Percentiles rank a stretch among this genome's conserved stretches.
These are phyloP conservation scores for Trichomycterus rosablanca DNA, from an alignment of 2,113 vertebrate species.

Conservation along the genomic window DNA sequence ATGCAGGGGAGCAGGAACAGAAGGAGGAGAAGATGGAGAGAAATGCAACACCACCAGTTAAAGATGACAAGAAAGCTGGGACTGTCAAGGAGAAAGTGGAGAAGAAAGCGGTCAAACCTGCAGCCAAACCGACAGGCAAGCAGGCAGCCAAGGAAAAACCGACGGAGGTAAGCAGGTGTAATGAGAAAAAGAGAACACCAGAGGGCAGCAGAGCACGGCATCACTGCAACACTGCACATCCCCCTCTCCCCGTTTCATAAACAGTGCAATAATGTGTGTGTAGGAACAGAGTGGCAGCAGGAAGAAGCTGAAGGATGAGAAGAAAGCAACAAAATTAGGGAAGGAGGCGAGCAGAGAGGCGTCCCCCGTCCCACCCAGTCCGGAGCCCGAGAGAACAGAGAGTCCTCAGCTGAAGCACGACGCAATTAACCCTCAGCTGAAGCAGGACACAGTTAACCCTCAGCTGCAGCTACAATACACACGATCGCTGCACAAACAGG, in stretches of 20 bases:
- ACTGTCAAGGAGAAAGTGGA: conserved; percentile 59
- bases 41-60: conserved; percentile 39
- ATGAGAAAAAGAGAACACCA: conserved; percentile 13
- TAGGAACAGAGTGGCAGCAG: too few relatives aligned
- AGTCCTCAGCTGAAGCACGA: too few relatives aligned
- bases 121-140: conserved; percentile 31
- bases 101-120: conserved; percentile 55
- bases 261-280: not conserved
- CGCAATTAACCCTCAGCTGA: too few relatives aligned
- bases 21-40: conserved; percentile 60
- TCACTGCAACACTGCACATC: not conserved
- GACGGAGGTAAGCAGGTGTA: conserved; percentile 45
- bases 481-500: too few relatives aligned
- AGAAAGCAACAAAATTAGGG: too few relatives aligned
- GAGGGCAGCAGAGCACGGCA: conserved; percentile 41
- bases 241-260: too few relatives aligned
- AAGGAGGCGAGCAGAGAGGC: too few relatives aligned
- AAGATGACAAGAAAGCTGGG: conserved; percentile 56
- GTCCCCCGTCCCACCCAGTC: too few relatives aligned
- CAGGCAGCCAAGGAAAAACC: conserved; percentile 38
- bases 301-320: too few relatives aligned
- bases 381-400: too few relatives aligned
- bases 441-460: too few relatives aligned
- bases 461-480: too few relatives aligned
- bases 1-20: not conserved